phyloP scores from a whole-genome alignment of 2,888 invertebrate genomes.

The Bembecia ichneumoniformis region DNA sequence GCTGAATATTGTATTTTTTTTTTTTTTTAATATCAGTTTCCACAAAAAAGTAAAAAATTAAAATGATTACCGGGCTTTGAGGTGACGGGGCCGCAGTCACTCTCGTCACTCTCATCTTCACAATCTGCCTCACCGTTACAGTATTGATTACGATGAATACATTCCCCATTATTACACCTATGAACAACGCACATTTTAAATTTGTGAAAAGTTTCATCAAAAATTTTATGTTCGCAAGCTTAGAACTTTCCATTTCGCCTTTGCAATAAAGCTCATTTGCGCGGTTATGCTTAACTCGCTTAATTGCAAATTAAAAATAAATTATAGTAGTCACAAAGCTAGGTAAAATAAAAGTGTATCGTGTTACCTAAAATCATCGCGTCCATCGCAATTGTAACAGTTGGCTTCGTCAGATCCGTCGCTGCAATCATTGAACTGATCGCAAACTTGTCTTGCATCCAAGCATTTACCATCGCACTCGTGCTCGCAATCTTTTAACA shows the following conservation, averaged over 20 bases:
- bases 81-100: conserved; percentile 48
- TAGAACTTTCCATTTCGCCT: not conserved
- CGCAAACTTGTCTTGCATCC: conserved; percentile 70
- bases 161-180: conserved; percentile 61
- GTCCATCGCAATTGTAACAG: conserved; percentile 42
- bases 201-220: not conserved
- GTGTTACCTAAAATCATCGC: conserved; percentile 53
- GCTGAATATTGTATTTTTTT: too few species aligned
- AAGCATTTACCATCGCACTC: conserved; percentile 74
- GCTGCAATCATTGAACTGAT: conserved; percentile 69
- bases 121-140: conserved; percentile 76
- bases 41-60: not conserved
- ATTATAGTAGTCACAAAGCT: too few species aligned
- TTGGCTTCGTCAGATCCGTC: conserved; percentile 73
- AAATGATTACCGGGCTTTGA: not conserved
- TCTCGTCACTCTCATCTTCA: conserved; percentile 71
- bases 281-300: too few species aligned
- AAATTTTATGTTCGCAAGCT: not conserved
- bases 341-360: not conserved
- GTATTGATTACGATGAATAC: conserved; percentile 43
- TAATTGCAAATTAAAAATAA: too few species aligned
- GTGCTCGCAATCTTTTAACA: conserved; percentile 49
- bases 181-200: conserved; percentile 17
- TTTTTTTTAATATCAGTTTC: too few species aligned
- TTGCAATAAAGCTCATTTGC: too few species aligned